Evolutionary conservation across 2,113 vertebrate genomes (phyloP).

Genomic region (Tamias sibiricus): DNA sequence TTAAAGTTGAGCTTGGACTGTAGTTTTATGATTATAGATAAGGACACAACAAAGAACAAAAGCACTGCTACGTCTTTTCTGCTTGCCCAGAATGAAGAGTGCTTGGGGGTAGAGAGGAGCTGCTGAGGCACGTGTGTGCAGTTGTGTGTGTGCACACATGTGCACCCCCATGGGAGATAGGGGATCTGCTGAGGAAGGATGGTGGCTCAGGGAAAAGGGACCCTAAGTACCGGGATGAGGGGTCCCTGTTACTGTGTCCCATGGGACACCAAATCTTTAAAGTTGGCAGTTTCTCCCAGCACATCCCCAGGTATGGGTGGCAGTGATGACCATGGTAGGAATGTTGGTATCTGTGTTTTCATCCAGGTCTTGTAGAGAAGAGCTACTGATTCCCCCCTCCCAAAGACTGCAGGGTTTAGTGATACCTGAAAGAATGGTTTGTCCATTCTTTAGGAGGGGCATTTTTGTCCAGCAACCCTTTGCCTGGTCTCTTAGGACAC

Average conservation of each 20-base stretch:
- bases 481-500: not conserved
- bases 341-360: not conserved
- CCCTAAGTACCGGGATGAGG: not conserved
- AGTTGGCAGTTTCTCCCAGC: not conserved
- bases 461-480: not conserved
- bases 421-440: not conserved
- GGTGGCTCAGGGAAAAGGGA: not conserved
- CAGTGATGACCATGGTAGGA: not conserved
- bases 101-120: not conserved
- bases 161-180: not conserved
- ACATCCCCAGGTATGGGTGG: not conserved
- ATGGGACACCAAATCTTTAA: not conserved
- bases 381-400: no score
- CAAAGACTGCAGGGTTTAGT: not conserved
- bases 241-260: not conserved
- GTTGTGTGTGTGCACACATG: not conserved
- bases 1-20: not conserved
- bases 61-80: not conserved
- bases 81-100: not conserved
- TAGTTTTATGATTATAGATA: conserved; percentile 6
- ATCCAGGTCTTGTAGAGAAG: not conserved
- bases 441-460: not conserved
- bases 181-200: not conserved
- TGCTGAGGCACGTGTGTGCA: not conserved
- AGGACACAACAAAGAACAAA: not conserved